Conservation (phyloP, 2,113 vertebrate genomes). For the Erinaceus europaeus region DNA sequence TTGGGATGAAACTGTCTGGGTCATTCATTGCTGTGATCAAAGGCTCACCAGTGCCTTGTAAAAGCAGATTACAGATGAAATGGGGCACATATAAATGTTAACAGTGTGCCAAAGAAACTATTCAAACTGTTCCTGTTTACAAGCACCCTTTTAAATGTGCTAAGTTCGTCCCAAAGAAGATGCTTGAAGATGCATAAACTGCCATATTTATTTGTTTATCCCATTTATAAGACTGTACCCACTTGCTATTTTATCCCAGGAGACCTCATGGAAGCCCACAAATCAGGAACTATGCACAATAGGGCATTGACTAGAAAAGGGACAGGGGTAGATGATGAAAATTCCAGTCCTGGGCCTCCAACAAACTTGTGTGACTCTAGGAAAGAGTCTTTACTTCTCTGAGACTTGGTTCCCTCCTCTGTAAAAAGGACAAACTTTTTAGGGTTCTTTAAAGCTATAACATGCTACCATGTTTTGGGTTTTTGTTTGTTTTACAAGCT, state of each 20-base stretch:
- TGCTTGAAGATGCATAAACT: background rate
- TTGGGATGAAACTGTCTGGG: slow-evolving; percentile 36
- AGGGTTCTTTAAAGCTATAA: background rate
- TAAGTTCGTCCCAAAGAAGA: slow-evolving; percentile 6
- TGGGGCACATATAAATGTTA: slow-evolving; percentile 55
- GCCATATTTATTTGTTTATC: background rate
- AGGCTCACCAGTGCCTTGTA: slow-evolving; percentile 58
- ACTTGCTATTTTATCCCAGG: background rate
- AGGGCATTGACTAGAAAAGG: background rate
- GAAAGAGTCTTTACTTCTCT: background rate
- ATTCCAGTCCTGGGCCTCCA: accelerated
- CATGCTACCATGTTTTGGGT: background rate
- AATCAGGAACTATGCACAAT: background rate
- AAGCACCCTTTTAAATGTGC: slow-evolving; percentile 35
- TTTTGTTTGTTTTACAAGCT: background rate
- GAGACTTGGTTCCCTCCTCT: background rate
- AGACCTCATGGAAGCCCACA: background rate
- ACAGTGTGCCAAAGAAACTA: slow-evolving; percentile 32
- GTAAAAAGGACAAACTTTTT: background rate
- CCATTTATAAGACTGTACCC: background rate
- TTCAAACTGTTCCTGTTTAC: slow-evolving; percentile 56
- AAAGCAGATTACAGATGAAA: slow-evolving; percentile 67
- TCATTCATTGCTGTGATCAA: slow-evolving; percentile 46
- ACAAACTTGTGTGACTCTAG: background rate
- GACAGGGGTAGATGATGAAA: background rate